A percentile compares a stretch with the other conserved stretches of the same genome.
Conservation (phyloP, 2,888 invertebrate genomes). For the Beris morrisii region DNA sequence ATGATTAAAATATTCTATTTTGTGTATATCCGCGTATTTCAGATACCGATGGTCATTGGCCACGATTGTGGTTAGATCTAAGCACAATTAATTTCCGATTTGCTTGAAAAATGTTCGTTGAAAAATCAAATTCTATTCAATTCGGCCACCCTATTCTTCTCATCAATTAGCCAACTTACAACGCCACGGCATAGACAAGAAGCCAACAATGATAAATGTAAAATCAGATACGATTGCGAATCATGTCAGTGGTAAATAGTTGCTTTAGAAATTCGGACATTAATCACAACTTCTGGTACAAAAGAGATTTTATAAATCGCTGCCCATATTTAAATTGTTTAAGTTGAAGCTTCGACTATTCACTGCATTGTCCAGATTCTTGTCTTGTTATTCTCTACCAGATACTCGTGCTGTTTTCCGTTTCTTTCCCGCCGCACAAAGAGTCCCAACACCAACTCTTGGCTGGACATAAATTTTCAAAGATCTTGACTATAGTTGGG, state of each 20-base stretch:
- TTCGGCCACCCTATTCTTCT: background rate
- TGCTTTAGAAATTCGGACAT: conserved; percentile 34
- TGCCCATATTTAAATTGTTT: conserved; percentile 35
- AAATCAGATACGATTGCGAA: conserved; percentile 33
- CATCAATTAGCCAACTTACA: conserved; percentile 18
- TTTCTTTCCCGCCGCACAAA: conserved; percentile 27
- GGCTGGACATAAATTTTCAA: conserved; percentile 21
- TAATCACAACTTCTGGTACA: conserved; percentile 31
- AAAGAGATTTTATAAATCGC: conserved; percentile 35
- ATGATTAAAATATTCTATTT: no score
- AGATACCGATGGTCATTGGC: background rate
- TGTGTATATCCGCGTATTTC: no score
- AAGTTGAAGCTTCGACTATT: conserved; percentile 31
- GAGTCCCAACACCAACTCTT: background rate
- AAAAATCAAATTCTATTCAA: background rate
- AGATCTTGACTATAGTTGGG: conserved; percentile 1
- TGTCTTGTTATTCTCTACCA: conserved; percentile 27
- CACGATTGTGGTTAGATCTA: background rate
- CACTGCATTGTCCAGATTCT: conserved; percentile 28
- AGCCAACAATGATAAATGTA: conserved; percentile 26
- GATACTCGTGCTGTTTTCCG: conserved; percentile 29
- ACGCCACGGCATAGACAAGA: background rate
- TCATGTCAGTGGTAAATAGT: conserved; percentile 33
- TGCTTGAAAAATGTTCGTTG: conserved; percentile 2
- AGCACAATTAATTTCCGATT: conserved; percentile 9